Conservation (phyloP, 1,140 invertebrate genomes). For the Pararge aegeria region DNA sequence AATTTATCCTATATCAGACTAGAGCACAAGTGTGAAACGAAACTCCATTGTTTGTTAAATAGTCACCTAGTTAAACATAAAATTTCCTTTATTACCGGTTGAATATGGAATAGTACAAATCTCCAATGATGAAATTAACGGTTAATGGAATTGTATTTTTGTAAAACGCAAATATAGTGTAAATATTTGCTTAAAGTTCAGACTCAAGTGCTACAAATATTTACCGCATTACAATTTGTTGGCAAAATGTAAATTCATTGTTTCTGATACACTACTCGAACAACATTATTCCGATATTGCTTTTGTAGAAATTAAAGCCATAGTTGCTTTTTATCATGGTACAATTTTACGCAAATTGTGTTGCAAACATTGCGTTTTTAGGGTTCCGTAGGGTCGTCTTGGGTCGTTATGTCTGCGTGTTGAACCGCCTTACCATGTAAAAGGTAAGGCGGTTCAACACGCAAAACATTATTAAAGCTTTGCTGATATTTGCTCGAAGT, state of each 20-base stretch:
- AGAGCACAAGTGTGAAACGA: no score
- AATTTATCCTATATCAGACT: no score
- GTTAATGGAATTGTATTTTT: not conserved
- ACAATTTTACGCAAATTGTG: not conserved
- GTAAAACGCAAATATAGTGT: not conserved
- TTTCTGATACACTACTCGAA: slow-evolving; percentile 11
- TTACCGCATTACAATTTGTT: slow-evolving; percentile 21
- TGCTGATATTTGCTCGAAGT: no score
- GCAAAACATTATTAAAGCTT: no score
- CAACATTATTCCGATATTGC: slow-evolving; percentile 15
- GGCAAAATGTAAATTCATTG: slow-evolving; percentile 18
- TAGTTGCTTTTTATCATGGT: not conserved
- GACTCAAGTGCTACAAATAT: slow-evolving; percentile 11
- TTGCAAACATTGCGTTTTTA: not conserved
- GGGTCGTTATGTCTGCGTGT: no score
- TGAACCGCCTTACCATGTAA: no score
- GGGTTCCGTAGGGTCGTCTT: not conserved
- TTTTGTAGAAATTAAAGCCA: slow-evolving; percentile 1
- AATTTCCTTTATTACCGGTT: no score
- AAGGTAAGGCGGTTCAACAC: no score
- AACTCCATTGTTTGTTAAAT: no score
- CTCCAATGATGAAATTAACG: no score
- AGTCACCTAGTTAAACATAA: no score
- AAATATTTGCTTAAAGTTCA: not conserved
- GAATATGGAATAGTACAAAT: no score